Evolutionary conservation across 2,797 vertebrate genomes (phyloP), one percentile per base, ranked within the genome.

Genomic region (Tolypeutes matacus): DNA sequence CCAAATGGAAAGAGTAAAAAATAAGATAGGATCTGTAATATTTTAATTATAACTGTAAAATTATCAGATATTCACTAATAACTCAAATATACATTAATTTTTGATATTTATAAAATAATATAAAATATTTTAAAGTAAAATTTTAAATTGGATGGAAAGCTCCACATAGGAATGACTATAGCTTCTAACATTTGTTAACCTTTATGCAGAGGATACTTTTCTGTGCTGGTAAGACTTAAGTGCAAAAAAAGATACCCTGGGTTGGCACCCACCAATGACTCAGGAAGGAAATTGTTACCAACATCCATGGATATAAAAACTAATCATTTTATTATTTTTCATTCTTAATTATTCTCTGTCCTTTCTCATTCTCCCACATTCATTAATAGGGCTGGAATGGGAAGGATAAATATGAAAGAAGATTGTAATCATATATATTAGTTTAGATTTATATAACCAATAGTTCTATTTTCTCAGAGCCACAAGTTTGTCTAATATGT

Each of bases 51-150:
- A 78, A 42, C 83, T 11, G 2, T n/a, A 60, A 82, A 0, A 34
- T 18, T 72, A 5, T 29, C 2, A 34, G 60, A 53, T 58, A 94
- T 31, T 76, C 5, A 92, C 7, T 95, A 23, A 83, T 27, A 69
- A 51, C 18, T 73, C 18, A 80, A 56, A 70, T 27, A 80, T 42
- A 15, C 11, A 80, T 36, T 80, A 46, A 56, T 25, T n/a, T 83
- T 56, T 85, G 65, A 4, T 81, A 3, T 58, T 89, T 89, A 58
- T 80, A 58, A 93, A 86, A 49, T 34, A 69, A 34, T 76, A 3
- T 53, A 77, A 88, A 88, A 51, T 13, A 53, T 67, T 83, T 31
- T 46, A 49, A 89, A 89, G 46, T 69, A 92, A 78, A 93, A 34
- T 4, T 73, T 58, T 86, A 58, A 51, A 58, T 42, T 87, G 51